Evolutionary conservation across 2,797 vertebrate genomes (phyloP), one percentile per base, ranked within the genome.

Genomic region (Scolopax bukidnonensis): DNA sequence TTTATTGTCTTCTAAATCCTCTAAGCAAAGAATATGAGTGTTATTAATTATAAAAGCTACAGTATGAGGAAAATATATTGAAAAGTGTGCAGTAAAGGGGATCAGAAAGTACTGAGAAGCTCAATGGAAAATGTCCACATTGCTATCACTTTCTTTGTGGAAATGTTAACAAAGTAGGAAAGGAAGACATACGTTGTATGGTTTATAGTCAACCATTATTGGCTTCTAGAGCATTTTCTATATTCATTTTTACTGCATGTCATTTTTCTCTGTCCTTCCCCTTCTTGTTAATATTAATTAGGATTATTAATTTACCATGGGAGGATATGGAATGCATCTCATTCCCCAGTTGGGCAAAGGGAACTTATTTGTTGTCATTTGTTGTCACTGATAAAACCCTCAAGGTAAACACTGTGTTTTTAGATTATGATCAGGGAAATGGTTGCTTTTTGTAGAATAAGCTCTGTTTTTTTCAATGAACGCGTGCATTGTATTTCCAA

Each of bases 1-100:
- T 87, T 80, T 79, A 64, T 88, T 87, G 84, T 67, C 90, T 93
- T 92, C 48, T 93, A 84, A 96, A 91, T 90, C 77, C 88, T 95
- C 71, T 89, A 87, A 95, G 93, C 78, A 89, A 92, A 84, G 89
- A 59, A 33, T 81, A 19, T 83, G 54, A 88, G 65, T 70, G 28
- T 85, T 87, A 57, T 50, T 86, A 87, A 79, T 85, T 91, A 73
- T 16, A 91, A 84, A 95, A 95, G 59, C 63, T 94, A 25, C 47
- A 53, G 40, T 48, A 67, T 59, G 54, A 84, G 51, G 84, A 81
- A 96, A 96, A 91, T 57, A 69, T 30, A 89, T 77, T 92, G 87
- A 86, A 90, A 92, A 87, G 12, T 65, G 30, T 51, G 68, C 57
- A 43, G 33, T 63, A 17, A 61, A 50, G 1, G 1, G 32, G 71